Base-by-base conservation (phyloP, 2,797 vertebrate genomes). In the Pangasius larnaudii region DNA sequence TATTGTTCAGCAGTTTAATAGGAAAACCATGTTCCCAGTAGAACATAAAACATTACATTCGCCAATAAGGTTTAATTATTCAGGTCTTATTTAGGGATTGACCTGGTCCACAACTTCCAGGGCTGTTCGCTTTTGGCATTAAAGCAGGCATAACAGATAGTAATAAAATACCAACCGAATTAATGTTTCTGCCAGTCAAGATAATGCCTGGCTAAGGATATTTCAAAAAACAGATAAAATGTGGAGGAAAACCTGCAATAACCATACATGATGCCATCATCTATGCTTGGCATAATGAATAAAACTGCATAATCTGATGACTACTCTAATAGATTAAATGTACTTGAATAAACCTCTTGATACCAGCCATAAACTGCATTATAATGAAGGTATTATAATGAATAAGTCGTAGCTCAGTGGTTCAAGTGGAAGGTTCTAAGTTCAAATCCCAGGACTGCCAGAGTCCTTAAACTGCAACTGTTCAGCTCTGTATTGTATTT, bases 1-100 rank as follows among this genome's bases (percentile, higher is more conserved):
- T 84, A 89, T 87, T 91, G 90, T 90, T 91, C 89, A 89, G 27
- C 56, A 33, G 10, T 71, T 86, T 90, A 90, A 90, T 86, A 61
- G 84, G 61, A 88, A 90, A 87, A 89, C 42, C 84, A 89, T 86
- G 87, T 89, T 51, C 30, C 39, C 27, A 65, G 83, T 72, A 86
- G 78, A 89, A 84, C 63, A 83, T 87, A 90, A 90, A 89, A 87
- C 61, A 33, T 86, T 90, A 87, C 63, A 58, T 71, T 87, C 83
- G 85, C 78, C 53, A 83, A 85, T 85, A 89, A 87, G 78, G 24
- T 80, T 89, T 87, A 90, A 87, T 90, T 89, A 89, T 85, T 88
- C 33, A 78, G 56, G 83, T 78, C 84, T 78, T 71, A 61, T 82
- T 79, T 49, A 65, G 3, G 5, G 39, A 85, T 85, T 67, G 49